phyloP scores from a whole-genome alignment of 2,888 invertebrate genomes.

The Eumacrocentrus americanus region DNA sequence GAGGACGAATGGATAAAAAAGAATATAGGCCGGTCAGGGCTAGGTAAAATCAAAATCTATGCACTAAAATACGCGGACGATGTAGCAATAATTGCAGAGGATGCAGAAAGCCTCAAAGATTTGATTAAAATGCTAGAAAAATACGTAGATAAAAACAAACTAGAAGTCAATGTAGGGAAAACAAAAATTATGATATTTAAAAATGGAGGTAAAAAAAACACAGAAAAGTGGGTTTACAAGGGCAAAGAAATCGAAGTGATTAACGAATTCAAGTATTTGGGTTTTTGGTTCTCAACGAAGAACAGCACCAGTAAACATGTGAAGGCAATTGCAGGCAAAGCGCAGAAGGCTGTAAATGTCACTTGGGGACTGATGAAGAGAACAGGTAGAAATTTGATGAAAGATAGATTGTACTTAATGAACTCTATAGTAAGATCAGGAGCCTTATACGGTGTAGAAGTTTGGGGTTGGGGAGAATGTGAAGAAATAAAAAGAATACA shows the following conservation, averaged over 20 bases:
- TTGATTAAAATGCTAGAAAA: not conserved
- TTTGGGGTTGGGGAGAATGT: conserved; percentile 10
- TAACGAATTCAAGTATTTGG: not conserved
- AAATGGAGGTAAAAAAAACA: conserved; percentile 17
- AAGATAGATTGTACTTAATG: conserved; percentile 14
- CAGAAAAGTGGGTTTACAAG: conserved; percentile 21
- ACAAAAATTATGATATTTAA: conserved; percentile 1
- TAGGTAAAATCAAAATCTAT: not conserved
- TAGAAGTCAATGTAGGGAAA: conserved; percentile 6
- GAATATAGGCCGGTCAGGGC: not conserved
- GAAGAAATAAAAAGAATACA: not conserved
- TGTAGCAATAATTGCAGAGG: not conserved
- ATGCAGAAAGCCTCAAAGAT: not conserved
- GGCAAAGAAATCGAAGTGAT: conserved; percentile 3
- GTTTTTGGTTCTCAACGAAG: conserved; percentile 9
- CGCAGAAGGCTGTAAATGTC: conserved; percentile 8
- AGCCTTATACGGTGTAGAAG: conserved; percentile 18
- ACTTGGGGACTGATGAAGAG: not conserved
- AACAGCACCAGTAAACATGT: conserved; percentile 11
- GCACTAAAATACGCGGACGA: not conserved
- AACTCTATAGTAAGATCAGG: conserved; percentile 17
- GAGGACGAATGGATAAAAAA: conserved; percentile 4
- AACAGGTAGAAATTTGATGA: conserved; percentile 2
- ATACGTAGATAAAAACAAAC: not conserved
- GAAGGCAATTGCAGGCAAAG: conserved; percentile 10